phyloP scores from a whole-genome alignment of 2,888 invertebrate species.

The Falcaria lacertinaria region DNA sequence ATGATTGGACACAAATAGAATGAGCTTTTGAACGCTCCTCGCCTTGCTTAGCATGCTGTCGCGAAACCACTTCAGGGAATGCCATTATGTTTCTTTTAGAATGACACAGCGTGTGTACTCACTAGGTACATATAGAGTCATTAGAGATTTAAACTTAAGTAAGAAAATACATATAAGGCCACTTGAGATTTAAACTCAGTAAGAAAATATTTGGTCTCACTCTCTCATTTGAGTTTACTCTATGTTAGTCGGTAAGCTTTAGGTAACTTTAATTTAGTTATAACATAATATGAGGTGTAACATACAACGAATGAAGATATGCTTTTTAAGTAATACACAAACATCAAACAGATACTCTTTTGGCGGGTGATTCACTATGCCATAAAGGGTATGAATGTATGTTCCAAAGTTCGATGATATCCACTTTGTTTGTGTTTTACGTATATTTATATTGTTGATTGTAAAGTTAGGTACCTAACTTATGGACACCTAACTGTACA shows the following conservation, averaged over 20 bases:
- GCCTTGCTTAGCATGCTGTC: slow-evolving; percentile 58
- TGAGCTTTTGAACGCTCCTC: slow-evolving; percentile 49
- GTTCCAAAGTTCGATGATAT: not conserved
- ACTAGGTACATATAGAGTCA: slow-evolving; percentile 28
- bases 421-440: not conserved
- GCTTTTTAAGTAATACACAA: not conserved
- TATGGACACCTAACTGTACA: no score
- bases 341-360: not conserved
- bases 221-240: no score
- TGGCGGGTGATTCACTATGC: not conserved
- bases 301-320: not conserved
- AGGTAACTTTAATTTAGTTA: no score
- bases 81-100: slow-evolving; percentile 51
- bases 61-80: slow-evolving; percentile 64
- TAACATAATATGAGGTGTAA: not conserved
- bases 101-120: slow-evolving; percentile 29
- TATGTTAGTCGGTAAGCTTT: no score
- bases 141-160: slow-evolving; percentile 10
- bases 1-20: slow-evolving; percentile 71
- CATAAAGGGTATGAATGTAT: not conserved
- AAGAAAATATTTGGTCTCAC: no score
- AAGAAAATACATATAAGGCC: not conserved
- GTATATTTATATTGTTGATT: no score
- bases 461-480: no score
- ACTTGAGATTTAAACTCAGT: no score